Base-by-base conservation (phyloP, 92 coral and sea anemone genomes). In the Diadumene lineata region DNA sequence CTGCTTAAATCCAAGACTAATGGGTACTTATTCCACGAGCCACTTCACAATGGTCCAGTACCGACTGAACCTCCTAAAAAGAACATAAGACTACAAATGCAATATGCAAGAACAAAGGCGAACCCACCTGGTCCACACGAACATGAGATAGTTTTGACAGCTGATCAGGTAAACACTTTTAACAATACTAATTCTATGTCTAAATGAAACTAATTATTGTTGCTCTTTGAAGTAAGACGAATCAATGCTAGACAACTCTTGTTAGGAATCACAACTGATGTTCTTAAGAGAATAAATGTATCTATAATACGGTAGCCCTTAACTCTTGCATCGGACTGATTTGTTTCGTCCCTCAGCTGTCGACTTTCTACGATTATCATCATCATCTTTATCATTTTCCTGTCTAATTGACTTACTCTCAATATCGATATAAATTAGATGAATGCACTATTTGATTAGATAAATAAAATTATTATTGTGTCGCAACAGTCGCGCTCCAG, bases 1-100 rank as follows among this genome's bases (percentile, higher is more conserved):
- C 67, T 91, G 32, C 79, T 87, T 66, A 75, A 87, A 46, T 87
- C 96, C 25, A 81, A 84, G 60, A 66, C 91, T 17, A 77, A 81
- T 53, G 90, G 86, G 10, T 79, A 72, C 66, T 50, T 85, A 44
- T 88, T 81, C 72, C 69, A 80, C 26, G 93, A 91, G 69, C 83
- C 90, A 24, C 62, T 91, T 1, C 79, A 50, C 18, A 78, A 84
- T 48, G 89, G 89, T 9, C 84, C 93, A 13, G 9, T 74, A 11
- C 92, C 93, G 0, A 84, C 86, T 6, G 79, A 81, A 19, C 87
- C 96, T 30, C 78, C 90, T 13, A 51, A 61, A n/a, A 84, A 65
- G 60, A 81, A 72, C 6, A 26, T 84, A 21, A 77, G 50, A 48
- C 75, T 89, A 56, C 72, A 78, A 26, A 72, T 86, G 38, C 77